Evolutionary conservation across 2,888 invertebrate genomes (phyloP), one percentile per base, ranked within the genome.

Genomic region (Bimastos eiseni): DNA sequence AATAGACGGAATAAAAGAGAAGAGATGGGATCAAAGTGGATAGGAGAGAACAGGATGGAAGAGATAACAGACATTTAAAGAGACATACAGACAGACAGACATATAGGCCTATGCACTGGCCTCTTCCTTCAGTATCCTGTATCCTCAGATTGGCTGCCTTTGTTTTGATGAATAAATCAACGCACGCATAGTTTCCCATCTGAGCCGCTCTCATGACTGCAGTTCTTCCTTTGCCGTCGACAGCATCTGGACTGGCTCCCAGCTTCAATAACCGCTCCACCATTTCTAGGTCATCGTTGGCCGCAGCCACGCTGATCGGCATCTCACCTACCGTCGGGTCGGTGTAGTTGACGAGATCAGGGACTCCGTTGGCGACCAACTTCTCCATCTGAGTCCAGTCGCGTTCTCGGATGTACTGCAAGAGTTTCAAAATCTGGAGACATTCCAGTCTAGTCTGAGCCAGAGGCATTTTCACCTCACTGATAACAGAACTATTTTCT

Each of bases 221-320:
- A 89, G 95, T 90, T 17, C 92, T 49, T 19, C 95, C 95, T 92
- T 94, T 93, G 88, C 94, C 93, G 91, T 95, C 95, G 91, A 94
- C 93, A 13, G 95, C 94, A 93, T 95, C 94, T 8, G 95, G 95
- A 92, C 95, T 95, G 41, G 95, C 95, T 33, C 94, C 94, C n/a
- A 94, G 93, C n/a, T 93, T 93, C 41, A 95, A 92, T 24, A 95
- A 92, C 92, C 94, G 95, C 90, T 94, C 94, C 44, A 95, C 93
- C 94, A 95, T 95, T 30, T 94, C 93, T 91, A 95, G 95, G 92
- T 95, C 94, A 92, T 95, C 95, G 34, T 93, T 93, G 44, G 93
- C 92, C 11, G 95, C 94, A 36, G 95, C 95, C 24, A 94, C 93
- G 70, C 93, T 93, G 11, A 95, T 92, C 19, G 95, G 95, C 37